Base-by-base conservation (phyloP, 2,797 vertebrate genomes). In the Gobionotothen gibberifrons region DNA sequence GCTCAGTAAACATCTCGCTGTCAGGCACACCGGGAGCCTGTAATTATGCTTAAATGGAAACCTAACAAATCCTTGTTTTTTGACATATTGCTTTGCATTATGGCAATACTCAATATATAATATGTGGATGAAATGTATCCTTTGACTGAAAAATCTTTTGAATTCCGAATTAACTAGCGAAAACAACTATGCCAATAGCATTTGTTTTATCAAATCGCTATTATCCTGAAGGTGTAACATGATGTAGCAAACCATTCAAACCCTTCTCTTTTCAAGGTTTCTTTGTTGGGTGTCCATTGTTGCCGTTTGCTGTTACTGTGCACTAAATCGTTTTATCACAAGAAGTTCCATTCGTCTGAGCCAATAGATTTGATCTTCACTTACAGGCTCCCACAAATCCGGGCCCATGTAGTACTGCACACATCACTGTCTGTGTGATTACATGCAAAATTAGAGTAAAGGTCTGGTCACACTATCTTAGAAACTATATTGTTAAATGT, bases 1-100 rank as follows among this genome's bases (percentile, higher is more conserved):
- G 36, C 57, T 55, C 73, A 79, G 88, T 76, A 88, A 90, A 90
- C 81, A 87, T 53, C 59, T 67, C 14, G 14, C 72, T 66, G 68
- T 44, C 80, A 57, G 56, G 51, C 19, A 71, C 70, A 69, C 63
- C 39, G 5, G 29, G 46, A 72, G 74, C 21, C 47, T 21, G 80
- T 75, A 59, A 81, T 65, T 82, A 64, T 60, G 47, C 65, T 66
- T 58, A 21, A 68, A 76, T 54, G 22, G 40, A 82, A 82, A 80
- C 32, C 61, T 56, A 56, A 54, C 17, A 74, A 72, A 76, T 73
- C 53, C 42, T 61, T 61, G 67, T 60, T 67, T 64, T 69, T 63
- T 72, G 32, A 69, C 66, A 44, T 67, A 4, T n/a, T 61, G 49
- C 64, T 74, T 69, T 68, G 43, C 16, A 56, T 67, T 46, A 12